These are phyloP conservation scores for Cacatua alba DNA, from an alignment of 2,113 vertebrate species.

Conservation along the genomic window DNA sequence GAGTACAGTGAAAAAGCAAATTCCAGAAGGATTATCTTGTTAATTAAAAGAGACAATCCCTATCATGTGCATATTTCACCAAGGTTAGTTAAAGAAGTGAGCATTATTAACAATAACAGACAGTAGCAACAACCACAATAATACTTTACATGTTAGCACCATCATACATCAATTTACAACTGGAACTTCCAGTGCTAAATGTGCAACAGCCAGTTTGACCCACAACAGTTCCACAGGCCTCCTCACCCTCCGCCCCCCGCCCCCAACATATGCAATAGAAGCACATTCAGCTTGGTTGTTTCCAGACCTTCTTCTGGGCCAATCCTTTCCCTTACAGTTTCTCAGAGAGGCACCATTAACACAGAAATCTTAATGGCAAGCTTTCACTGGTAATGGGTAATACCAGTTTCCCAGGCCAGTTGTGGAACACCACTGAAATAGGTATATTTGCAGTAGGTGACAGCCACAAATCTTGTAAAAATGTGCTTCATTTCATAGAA, in stretches of 20 bases:
- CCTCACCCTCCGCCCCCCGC: too few relatives aligned
- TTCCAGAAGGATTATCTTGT: not conserved
- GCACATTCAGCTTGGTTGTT: not conserved
- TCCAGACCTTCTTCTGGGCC: not conserved
- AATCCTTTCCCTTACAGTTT: not conserved
- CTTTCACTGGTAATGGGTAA: not conserved
- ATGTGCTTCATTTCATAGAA: not conserved
- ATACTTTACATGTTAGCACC: not conserved
- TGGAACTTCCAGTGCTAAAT: not conserved
- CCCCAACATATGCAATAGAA: not conserved
- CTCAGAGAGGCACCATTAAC: not conserved
- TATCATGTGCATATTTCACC: not conserved
- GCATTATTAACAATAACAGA: not conserved
- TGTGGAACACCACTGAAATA: not conserved
- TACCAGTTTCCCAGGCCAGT: not conserved
- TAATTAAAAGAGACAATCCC: not conserved
- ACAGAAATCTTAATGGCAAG: not conserved
- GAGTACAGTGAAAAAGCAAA: not conserved
- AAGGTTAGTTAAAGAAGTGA: not conserved
- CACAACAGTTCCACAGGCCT: not conserved
- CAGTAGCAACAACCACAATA: not conserved
- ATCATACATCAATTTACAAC: not conserved
- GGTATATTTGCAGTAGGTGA: not conserved
- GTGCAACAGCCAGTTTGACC: not conserved
- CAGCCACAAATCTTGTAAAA: not conserved